Base-by-base conservation (phyloP, 2,888 invertebrate species). In the Noctua fimbriata region DNA sequence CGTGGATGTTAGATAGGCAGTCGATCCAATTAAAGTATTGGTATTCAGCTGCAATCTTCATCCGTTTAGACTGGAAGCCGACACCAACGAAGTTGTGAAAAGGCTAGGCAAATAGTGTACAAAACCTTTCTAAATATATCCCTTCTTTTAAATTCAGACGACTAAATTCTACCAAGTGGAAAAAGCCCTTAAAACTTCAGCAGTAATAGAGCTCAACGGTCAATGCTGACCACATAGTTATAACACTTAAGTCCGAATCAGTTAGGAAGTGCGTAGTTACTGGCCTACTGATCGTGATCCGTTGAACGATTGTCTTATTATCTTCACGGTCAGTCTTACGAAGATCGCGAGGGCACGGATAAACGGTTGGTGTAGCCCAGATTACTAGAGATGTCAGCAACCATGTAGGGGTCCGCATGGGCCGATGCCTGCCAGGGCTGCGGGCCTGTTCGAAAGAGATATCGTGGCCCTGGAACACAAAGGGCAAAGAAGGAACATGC, bases 211-310 rank as follows among this genome's bases (percentile, higher is more conserved):
- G 78, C 73, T 63, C 80, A 87, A 82, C 73, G 80, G 69, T 85
- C 87, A 76, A 84, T 83, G 73, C 65, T 83, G 82, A 79, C 78
- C 83, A 44, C 69, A 44, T 75, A 72, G 67, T 76, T 72, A 74
- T 79, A 77, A 79, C 75, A 73, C 67, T 75, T 83, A 84, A 36
- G 18, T 28, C 55, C 36, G 74, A 85, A 84, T 75, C 82, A 79
- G 85, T 82, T 86, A 91, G 93, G 93, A 92, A 92, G 91, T 88
- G 78, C 83, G 91, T 90, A 92, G 81, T 92, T 91, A 73, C 69
- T 74, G 87, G 76, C 87, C 87, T 87, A 90, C 75, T 86, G 87
- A 85, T 87, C 84, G 87, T 87, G 92, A 90, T 92, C 92, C 89
- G 89, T 87, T 74, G 76, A 32, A 44, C 74, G 76, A 75, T 73